Evolutionary conservation across 1,140 invertebrate genomes (phyloP).

Genomic region (Cephus cinctus): DNA sequence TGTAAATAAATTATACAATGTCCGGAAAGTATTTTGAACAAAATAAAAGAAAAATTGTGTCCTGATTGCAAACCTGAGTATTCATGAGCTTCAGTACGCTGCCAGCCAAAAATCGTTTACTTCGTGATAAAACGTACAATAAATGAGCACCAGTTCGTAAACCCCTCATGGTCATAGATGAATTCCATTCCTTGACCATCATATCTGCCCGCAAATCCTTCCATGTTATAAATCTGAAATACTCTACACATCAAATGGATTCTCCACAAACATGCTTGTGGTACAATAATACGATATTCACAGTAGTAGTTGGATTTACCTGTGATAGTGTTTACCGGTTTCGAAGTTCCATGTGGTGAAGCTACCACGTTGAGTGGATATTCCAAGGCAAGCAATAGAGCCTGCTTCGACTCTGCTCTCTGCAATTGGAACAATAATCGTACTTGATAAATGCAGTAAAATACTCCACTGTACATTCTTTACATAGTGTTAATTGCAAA

Average conservation of each 20-base stretch:
- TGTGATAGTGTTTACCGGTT: constrained; percentile 83
- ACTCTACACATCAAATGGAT: neutral
- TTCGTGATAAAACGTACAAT: constrained; percentile 75
- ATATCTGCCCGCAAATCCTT: constrained; percentile 84
- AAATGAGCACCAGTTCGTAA: constrained; percentile 65
- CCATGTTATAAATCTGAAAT: constrained; percentile 87
- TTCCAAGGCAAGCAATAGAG: constrained; percentile 75
- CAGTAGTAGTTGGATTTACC: constrained; percentile 22
- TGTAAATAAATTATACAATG: too few relatives aligned
- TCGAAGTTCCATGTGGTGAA: constrained; percentile 87
- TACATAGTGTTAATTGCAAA: too few relatives aligned
- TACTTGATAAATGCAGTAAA: too few relatives aligned
- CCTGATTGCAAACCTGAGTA: constrained; percentile 69
- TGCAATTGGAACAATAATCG: constrained; percentile 49
- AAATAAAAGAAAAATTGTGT: too few relatives aligned
- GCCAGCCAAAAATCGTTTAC: constrained; percentile 76
- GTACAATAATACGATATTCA: too few relatives aligned
- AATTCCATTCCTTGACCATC: constrained; percentile 83
- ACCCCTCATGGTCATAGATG: constrained; percentile 73
- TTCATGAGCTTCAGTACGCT: constrained; percentile 80
- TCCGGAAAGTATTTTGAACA: too few relatives aligned
- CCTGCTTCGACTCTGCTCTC: constrained; percentile 59
- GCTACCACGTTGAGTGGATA: constrained; percentile 84
- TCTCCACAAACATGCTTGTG: too few relatives aligned
- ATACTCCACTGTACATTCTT: constrained; percentile 29